Percentiles rank a stretch among this genome's conserved stretches.
Conservation (phyloP, 2,113 vertebrate genomes). For the Chelonoidis abingdonii region DNA sequence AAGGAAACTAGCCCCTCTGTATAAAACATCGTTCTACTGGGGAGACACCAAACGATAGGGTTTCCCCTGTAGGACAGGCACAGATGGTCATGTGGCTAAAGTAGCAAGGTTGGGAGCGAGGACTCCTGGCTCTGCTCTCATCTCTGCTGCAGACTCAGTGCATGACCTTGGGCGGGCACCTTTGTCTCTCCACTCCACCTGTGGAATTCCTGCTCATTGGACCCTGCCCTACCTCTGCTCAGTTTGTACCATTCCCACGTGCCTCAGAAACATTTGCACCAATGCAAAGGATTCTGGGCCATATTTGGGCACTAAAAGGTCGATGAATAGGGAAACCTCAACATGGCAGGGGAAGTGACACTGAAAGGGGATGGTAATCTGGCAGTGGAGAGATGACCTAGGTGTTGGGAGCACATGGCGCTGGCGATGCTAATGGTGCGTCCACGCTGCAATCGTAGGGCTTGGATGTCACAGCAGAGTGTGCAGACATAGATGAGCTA, state of each 20-base stretch:
- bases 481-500: neutral
- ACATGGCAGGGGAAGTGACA: neutral
- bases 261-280: neutral
- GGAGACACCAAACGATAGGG: neutral
- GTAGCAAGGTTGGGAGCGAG: neutral
- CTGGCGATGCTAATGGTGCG: neutral
- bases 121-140: neutral
- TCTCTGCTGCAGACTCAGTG: neutral
- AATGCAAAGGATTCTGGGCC: neutral
- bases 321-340: neutral
- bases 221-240: neutral
- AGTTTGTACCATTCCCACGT: neutral
- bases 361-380: neutral
- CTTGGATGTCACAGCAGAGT: neutral
- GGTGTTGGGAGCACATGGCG: neutral
- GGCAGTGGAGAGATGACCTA: neutral
- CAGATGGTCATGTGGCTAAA: neutral
- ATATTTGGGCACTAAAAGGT: neutral
- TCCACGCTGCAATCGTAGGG: neutral
- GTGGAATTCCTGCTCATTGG: neutral
- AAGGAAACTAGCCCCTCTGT: neutral
- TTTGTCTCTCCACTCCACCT: neutral
- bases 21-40: neutral
- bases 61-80: neutral
- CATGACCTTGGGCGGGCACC: neutral